Conservation (phyloP, 2,888 invertebrate species). For the Caenorhabditis sulstoni region DNA sequence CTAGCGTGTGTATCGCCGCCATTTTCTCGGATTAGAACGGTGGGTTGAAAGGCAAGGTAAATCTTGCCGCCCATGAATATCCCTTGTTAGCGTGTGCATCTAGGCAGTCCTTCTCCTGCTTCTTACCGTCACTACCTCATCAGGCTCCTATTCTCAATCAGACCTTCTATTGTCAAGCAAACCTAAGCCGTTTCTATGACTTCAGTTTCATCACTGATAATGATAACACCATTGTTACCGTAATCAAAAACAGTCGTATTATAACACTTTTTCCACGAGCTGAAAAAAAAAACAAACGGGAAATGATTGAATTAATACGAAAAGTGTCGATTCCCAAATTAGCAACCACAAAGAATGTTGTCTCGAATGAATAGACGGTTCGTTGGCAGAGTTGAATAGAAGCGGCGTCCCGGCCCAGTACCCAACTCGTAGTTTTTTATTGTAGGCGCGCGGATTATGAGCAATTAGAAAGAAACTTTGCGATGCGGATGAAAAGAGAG, state of each 20-base stretch:
- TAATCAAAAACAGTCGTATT: neutral
- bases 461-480: slow-evolving; percentile 39
- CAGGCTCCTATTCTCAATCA: slow-evolving; percentile 23
- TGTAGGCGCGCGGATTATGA: slow-evolving; percentile 37
- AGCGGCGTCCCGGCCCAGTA: slow-evolving; percentile 30
- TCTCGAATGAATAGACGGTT: slow-evolving; percentile 40
- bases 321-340: slow-evolving; percentile 41
- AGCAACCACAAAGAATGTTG: slow-evolving; percentile 38
- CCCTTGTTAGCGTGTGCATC: slow-evolving; percentile 29
- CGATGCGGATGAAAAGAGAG: too few relatives aligned
- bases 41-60: slow-evolving; percentile 43
- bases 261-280: neutral
- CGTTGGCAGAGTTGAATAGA: slow-evolving; percentile 29
- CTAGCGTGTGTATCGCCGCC: slow-evolving; percentile 33
- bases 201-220: slow-evolving; percentile 11
- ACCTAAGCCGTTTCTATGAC: neutral
- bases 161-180: slow-evolving; percentile 9
- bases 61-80: slow-evolving; percentile 38
- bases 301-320: slow-evolving; percentile 44
- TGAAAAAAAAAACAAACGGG: slow-evolving; percentile 26
- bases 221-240: slow-evolving; percentile 1
- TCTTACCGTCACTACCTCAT: slow-evolving; percentile 3
- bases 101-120: slow-evolving; percentile 2
- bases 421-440: slow-evolving; percentile 19
- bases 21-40: slow-evolving; percentile 53